Percentiles rank a stretch among this genome's conserved stretches.
Evolutionary conservation across 30 jellyfish, hydroid and myxozoan species (phyloP).

Genomic region (Cassiopea andromeda): DNA sequence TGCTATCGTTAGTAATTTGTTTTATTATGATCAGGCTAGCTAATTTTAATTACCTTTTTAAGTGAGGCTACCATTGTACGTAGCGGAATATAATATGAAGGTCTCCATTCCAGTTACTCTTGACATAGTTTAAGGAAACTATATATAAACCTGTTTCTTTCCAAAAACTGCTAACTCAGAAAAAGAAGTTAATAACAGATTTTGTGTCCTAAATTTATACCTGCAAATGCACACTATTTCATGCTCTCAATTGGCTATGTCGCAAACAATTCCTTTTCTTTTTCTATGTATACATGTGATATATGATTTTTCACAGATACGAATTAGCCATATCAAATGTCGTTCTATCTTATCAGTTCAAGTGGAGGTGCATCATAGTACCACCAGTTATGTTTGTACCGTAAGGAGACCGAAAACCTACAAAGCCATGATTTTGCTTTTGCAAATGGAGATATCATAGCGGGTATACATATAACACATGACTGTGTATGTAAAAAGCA

Average conservation of each 20-base stretch:
- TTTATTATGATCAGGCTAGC: too few species aligned
- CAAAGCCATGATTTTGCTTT: neutral
- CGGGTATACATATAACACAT: neutral
- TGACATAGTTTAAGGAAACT: too few species aligned
- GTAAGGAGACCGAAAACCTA: neutral
- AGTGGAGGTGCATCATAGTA: neutral
- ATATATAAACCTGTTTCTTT: too few species aligned
- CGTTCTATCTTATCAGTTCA: neutral
- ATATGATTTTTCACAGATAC: neutral
- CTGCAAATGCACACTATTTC: neutral
- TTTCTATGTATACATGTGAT: neutral
- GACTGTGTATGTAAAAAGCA: neutral
- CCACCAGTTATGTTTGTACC: neutral
- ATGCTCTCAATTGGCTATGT: neutral
- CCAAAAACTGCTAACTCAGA: too few species aligned
- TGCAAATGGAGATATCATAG: neutral
- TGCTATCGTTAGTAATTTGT: too few species aligned
- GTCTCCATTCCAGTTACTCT: too few species aligned
- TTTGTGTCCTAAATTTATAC: too few species aligned
- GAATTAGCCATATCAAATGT: neutral
- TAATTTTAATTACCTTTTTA: too few species aligned
- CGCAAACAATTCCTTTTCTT: neutral
- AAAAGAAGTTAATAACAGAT: too few species aligned
- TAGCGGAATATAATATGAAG: too few species aligned
- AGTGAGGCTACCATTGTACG: too few species aligned